phyloP scores from a whole-genome alignment of 2,113 vertebrate genomes.

The Neodon shergylaensis region DNA sequence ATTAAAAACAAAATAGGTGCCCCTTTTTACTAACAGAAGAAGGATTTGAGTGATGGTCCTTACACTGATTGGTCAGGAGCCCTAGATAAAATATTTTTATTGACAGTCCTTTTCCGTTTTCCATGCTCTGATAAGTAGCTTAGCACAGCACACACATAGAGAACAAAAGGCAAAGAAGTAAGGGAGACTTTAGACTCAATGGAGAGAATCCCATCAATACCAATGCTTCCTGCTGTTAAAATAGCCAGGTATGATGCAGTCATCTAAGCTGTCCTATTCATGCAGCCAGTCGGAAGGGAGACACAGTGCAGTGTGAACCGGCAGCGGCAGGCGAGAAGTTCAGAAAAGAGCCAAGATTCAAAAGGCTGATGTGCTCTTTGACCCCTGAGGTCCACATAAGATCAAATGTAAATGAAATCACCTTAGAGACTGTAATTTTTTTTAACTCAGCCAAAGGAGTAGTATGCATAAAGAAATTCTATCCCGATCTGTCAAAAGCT shows the following conservation, averaged over 20 bases:
- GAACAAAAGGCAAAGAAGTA: constrained; percentile 41
- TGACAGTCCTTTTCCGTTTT: constrained; percentile 71
- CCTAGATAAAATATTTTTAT: constrained; percentile 75
- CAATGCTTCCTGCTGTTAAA: constrained; percentile 67
- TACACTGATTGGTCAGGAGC: constrained; percentile 72
- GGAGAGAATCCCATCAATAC: constrained; percentile 66
- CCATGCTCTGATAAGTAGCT: constrained; percentile 62
- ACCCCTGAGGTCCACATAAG: constrained; percentile 71
- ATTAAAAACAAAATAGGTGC: constrained; percentile 26
- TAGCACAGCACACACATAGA: constrained; percentile 42
- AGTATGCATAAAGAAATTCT: constrained; percentile 77
- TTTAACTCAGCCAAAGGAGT: constrained; percentile 81
- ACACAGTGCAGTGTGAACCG: constrained; percentile 34
- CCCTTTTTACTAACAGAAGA: constrained; percentile 64
- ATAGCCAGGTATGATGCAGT: constrained; percentile 34
- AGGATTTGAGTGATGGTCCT: constrained; percentile 72
- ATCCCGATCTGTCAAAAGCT: constrained; percentile 71
- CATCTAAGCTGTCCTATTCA: constrained; percentile 53
- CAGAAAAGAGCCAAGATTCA: constrained; percentile 50
- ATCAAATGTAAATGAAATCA: constrained; percentile 83
- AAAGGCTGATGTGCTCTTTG: constrained; percentile 39
- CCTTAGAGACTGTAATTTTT: constrained; percentile 74
- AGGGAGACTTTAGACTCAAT: background rate
- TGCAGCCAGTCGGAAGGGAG: constrained; percentile 57
- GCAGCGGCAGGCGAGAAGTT: background rate